Conservation (phyloP, 2,797 vertebrate species). For the Spizella passerina region DNA sequence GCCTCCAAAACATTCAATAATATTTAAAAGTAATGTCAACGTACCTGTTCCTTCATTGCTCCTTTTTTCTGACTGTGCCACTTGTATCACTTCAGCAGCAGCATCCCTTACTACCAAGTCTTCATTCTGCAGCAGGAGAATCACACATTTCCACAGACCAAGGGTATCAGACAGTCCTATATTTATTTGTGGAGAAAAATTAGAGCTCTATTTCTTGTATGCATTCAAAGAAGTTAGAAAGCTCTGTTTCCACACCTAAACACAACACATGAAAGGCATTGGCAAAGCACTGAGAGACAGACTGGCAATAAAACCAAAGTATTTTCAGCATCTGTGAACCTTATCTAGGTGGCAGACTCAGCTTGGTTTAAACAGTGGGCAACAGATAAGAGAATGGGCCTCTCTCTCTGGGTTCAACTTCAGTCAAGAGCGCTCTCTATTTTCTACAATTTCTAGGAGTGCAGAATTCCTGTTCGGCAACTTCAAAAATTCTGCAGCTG, state of each 20-base stretch:
- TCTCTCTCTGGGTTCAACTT: background rate
- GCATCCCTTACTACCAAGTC: conserved; percentile 86
- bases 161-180: conserved; percentile 85
- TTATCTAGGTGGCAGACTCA: background rate
- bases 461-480: background rate
- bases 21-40: background rate
- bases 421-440: fast-evolving
- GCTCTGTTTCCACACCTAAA: background rate
- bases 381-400: background rate
- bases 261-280: background rate
- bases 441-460: background rate
- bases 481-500: background rate
- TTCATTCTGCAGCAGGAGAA: conserved; percentile 91
- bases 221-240: background rate
- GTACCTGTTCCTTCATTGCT: conserved; percentile 67
- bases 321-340: background rate
- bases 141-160: conserved; percentile 86
- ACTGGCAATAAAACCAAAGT: background rate
- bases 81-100: conserved; percentile 83
- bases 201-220: background rate
- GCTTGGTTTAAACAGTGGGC: background rate
- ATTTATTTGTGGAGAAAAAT: background rate
- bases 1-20: background rate
- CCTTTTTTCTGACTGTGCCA: conserved; percentile 66
- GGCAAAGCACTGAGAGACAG: background rate